A percentile compares a stretch with the other conserved stretches of the same genome.
These are phyloP conservation scores for Pseudopleuronectes americanus DNA, from an alignment of 2,797 vertebrate species.

Conservation along the genomic window DNA sequence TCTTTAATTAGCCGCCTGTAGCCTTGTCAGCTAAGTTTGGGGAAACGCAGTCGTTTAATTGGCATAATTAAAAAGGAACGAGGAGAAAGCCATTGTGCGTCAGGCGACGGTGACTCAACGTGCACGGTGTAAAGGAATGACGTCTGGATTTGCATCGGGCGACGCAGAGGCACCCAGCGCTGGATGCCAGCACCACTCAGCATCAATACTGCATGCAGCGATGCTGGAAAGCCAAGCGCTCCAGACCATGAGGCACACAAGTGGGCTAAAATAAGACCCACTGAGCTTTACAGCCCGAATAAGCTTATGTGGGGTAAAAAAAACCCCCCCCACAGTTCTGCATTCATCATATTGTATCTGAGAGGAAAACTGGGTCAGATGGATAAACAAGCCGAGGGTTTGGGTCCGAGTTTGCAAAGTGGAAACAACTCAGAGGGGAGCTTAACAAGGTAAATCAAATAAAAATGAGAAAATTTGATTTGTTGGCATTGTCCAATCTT, in stretches of 20 bases:
- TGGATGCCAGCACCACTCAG: slow-evolving; percentile 70
- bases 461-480: slow-evolving; percentile 20
- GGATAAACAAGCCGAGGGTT: slow-evolving; percentile 59
- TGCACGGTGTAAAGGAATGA: slow-evolving; percentile 33
- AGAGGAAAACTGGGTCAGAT: slow-evolving; percentile 73
- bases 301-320: slow-evolving; percentile 62
- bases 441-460: slow-evolving; percentile 10
- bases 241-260: slow-evolving; percentile 68
- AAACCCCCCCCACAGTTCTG: slow-evolving; percentile 24
- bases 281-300: slow-evolving; percentile 66
- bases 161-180: slow-evolving; percentile 54
- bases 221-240: slow-evolving; percentile 67
- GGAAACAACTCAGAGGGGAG: slow-evolving; percentile 40
- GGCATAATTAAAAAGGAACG: slow-evolving; percentile 62
- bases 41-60: slow-evolving; percentile 61
- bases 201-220: slow-evolving; percentile 76
- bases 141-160: slow-evolving; percentile 47
- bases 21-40: slow-evolving; percentile 50
- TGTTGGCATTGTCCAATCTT: neutral
- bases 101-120: slow-evolving; percentile 54
- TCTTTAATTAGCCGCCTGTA: slow-evolving; percentile 68
- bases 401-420: slow-evolving; percentile 41
- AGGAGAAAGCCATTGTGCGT: slow-evolving; percentile 42
- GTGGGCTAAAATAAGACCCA: slow-evolving; percentile 74
- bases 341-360: slow-evolving; percentile 67